Base-by-base conservation (phyloP, 2,797 vertebrate genomes). In the Scomberomorus guttatus region DNA sequence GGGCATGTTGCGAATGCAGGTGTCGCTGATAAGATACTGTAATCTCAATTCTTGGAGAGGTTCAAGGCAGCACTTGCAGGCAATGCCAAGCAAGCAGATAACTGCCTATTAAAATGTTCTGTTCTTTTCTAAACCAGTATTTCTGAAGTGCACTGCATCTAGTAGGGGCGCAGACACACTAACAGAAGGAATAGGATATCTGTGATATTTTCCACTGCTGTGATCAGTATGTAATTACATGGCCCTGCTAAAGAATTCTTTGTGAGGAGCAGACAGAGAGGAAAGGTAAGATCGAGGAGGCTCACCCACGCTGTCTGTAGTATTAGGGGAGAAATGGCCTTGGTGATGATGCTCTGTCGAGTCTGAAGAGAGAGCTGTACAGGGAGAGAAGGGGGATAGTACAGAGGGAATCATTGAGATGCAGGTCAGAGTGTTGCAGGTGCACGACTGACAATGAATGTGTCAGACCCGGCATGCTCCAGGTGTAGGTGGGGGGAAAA, bases 261-360 rank as follows among this genome's bases (percentile, higher is more conserved):
- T 88, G 81, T 84, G 88, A 90, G 87, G 65, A 84, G 79, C 80
- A 79, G 87, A 86, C 77, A 76, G 78, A 80, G 59, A 60, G 81
- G 77, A 77, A 74, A 79, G 89, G 91, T 91, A 88, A 71, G 80
- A 94, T 91, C 66, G 76, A 87, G 87, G 82, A 90, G 84, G 80
- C 86, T 90, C 71, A 32, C 77, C 82, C 27, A 24, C 83, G 86
- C 90, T 92, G 90, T 91, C 90, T 90, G 91, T 72, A 2, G 91
- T 85, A 92, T 94, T 94, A 93, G 85, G 65, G 79, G 83, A 93
- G 90, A 92, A 94, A 94, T 93, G 89, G 83, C 51, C 90, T 91
- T 46, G 59, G 80, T 56, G 75, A 93, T 93, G 90, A 89, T 79
- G 89, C 81, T 91, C 83, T 78, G 87, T 86, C 44, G 74, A 85